Conservation (phyloP, 2,113 vertebrate genomes). For the Cnemophilus loriae region DNA sequence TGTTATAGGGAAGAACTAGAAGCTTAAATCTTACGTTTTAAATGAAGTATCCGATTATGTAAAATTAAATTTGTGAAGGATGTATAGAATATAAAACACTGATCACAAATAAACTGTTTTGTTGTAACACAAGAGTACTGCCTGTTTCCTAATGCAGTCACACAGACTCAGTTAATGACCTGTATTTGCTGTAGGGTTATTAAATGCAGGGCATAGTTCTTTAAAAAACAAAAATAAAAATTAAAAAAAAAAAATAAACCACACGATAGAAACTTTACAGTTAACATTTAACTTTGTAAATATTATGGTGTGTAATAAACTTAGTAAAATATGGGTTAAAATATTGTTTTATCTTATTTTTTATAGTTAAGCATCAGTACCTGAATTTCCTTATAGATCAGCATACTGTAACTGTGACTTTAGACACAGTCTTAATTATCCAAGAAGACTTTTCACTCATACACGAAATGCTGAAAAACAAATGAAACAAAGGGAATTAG, state of each 20-base stretch:
- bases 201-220: slow-evolving; percentile 69
- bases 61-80: slow-evolving; percentile 90
- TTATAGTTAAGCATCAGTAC: slow-evolving; percentile 69
- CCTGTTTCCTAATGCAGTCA: slow-evolving; percentile 78
- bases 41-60: slow-evolving; percentile 83
- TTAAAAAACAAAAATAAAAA: slow-evolving; percentile 34
- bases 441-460: slow-evolving; percentile 52
- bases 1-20: slow-evolving; percentile 81
- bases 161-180: slow-evolving; percentile 61
- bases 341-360: slow-evolving; percentile 74
- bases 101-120: slow-evolving; percentile 94
- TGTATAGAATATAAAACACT: slow-evolving; percentile 89
- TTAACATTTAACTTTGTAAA: slow-evolving; percentile 76
- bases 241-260: neutral
- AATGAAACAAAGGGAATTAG: slow-evolving; percentile 48
- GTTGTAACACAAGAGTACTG: slow-evolving; percentile 82
- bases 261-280: slow-evolving; percentile 66
- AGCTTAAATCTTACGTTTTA: slow-evolving; percentile 78
- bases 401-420: slow-evolving; percentile 37
- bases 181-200: slow-evolving; percentile 68
- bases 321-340: slow-evolving; percentile 71
- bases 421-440: slow-evolving; percentile 49
- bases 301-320: slow-evolving; percentile 73
- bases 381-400: slow-evolving; percentile 55
- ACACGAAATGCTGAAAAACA: slow-evolving; percentile 55